Evolutionary conservation across 2,888 invertebrate genomes (phyloP).

Genomic region (Aethes cnicana): DNA sequence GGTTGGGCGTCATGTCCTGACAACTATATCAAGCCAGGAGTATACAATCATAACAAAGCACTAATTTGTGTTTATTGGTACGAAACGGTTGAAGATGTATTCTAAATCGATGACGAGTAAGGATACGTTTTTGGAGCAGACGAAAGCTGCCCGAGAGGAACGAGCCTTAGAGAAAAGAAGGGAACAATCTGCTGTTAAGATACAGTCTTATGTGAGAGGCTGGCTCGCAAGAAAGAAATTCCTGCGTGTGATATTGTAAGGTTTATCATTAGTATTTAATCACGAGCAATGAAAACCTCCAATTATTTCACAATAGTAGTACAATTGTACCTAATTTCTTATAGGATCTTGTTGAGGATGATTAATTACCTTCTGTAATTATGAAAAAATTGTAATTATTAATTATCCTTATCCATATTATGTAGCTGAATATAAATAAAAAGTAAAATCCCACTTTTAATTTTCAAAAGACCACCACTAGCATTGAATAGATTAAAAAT

Average conservation of each 20-base stretch:
- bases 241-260: constrained; percentile 87
- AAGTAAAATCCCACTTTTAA: no score
- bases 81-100: constrained; percentile 58
- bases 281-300: no score
- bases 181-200: constrained; percentile 87
- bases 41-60: constrained; percentile 52
- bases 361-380: no score
- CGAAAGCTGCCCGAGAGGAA: constrained; percentile 94
- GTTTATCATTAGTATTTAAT: constrained; percentile 9
- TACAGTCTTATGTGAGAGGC: constrained; percentile 89
- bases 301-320: background rate
- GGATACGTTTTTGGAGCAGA: constrained; percentile 92
- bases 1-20: constrained; percentile 48
- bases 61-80: constrained; percentile 44
- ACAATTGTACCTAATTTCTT: no score
- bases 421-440: no score
- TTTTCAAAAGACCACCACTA: no score
- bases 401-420: no score
- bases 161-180: constrained; percentile 91
- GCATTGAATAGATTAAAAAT: no score
- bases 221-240: constrained; percentile 87
- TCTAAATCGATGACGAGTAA: constrained; percentile 83
- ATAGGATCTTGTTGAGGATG: no score
- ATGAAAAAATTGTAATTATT: no score
- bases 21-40: constrained; percentile 49